These are phyloP conservation scores for Campylomormyrus numenius DNA, from an alignment of 2,113 vertebrate genomes.

Conservation along the genomic window DNA sequence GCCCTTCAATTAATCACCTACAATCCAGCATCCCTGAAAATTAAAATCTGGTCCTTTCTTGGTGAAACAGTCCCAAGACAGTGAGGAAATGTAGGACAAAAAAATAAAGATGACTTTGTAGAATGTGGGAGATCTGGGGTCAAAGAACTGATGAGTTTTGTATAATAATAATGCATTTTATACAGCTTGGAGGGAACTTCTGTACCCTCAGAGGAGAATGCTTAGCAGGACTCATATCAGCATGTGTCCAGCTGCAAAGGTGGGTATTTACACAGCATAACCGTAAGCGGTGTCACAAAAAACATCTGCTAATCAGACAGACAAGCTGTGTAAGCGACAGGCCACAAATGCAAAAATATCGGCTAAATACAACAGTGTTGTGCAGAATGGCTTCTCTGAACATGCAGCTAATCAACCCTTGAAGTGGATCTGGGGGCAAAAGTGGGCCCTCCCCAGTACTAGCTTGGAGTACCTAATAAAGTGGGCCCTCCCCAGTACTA, in stretches of 20 bases:
- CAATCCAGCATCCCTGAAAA: not conserved
- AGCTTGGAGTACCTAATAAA: not conserved
- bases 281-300: not conserved
- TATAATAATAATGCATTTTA: not conserved
- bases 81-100: not conserved
- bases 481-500: not conserved
- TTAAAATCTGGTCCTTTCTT: not conserved
- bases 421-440: not conserved
- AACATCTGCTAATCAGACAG: not conserved
- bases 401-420: not conserved
- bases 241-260: not conserved
- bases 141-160: not conserved
- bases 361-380: not conserved
- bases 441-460: not conserved
- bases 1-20: not conserved
- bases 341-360: not conserved
- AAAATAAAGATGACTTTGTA: not conserved
- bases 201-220: not conserved
- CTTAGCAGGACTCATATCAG: not conserved
- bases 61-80: not conserved
- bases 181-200: not conserved
- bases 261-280: not conserved
- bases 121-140: not conserved
- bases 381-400: not conserved
- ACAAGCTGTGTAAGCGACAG: not conserved